Conservation (phyloP, 2,888 invertebrate genomes). For the Odontothrips loti region DNA sequence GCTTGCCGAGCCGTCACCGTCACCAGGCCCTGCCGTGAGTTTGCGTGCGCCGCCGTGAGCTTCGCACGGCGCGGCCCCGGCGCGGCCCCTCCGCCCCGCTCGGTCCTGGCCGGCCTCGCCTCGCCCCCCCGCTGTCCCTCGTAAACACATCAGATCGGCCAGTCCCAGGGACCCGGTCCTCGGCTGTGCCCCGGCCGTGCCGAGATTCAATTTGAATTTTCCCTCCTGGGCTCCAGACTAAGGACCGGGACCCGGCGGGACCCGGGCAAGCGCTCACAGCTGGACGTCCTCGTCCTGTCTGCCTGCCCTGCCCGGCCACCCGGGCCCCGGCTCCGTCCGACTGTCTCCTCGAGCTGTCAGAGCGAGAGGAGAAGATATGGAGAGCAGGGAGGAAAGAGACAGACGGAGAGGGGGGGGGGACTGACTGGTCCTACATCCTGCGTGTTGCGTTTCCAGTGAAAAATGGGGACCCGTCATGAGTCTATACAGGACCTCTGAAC, state of each 20-base stretch:
- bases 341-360: conserved; percentile 11
- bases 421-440: conserved; percentile 7
- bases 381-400: no score
- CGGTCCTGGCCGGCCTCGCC: neutral
- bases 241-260: neutral
- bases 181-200: neutral
- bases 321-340: neutral
- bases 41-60: neutral
- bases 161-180: neutral
- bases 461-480: neutral
- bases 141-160: conserved; percentile 23
- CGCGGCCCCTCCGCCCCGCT: neutral
- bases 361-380: neutral
- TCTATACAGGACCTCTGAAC: neutral
- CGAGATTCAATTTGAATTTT: conserved; percentile 18
- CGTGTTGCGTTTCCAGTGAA: conserved; percentile 24
- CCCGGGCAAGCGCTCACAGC: neutral
- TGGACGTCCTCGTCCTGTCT: neutral
- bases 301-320: neutral
- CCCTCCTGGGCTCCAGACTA: neutral
- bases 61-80: neutral
- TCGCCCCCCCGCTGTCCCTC: neutral
- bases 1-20: neutral
- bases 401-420: neutral
- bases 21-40: neutral